Evolutionary conservation across 64 coral and sea anemone genomes (phyloP).

Genomic region (Catalaphyllia jardinei): DNA sequence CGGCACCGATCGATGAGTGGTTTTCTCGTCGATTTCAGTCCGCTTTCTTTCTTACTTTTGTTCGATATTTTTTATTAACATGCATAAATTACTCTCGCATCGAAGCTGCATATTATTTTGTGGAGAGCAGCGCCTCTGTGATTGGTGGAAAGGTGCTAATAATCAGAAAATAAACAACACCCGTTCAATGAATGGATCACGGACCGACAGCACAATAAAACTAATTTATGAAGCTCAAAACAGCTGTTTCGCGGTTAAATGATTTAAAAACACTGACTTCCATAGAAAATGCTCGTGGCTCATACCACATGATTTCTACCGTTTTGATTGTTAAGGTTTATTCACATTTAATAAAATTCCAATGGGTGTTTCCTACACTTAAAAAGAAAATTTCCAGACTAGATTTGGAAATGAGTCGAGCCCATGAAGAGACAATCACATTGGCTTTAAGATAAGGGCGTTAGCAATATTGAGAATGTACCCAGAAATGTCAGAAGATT

Average conservation of each 20-base stretch:
- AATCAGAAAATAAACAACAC: slow-evolving; percentile 44
- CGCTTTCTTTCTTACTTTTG: slow-evolving; percentile 45
- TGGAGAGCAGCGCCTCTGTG: not conserved
- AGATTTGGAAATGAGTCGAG: not conserved
- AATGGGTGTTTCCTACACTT: not conserved
- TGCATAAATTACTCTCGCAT: slow-evolving; percentile 31
- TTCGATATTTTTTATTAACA: slow-evolving; percentile 34
- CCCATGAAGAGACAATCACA: not conserved
- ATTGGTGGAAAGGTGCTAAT: slow-evolving; percentile 33
- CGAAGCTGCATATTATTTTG: slow-evolving; percentile 38
- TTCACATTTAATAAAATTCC: not conserved
- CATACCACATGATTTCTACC: not conserved
- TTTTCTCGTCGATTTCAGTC: slow-evolving; percentile 22
- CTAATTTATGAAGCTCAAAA: slow-evolving; percentile 34
- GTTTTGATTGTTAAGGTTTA: not conserved
- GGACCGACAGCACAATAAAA: slow-evolving; percentile 21
- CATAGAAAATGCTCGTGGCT: not conserved
- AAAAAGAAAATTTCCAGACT: not conserved
- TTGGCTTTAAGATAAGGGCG: not conserved
- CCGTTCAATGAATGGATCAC: slow-evolving; percentile 24
- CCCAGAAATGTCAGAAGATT: no score
- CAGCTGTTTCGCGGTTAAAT: slow-evolving; percentile 43
- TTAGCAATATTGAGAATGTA: not conserved
- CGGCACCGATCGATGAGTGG: not conserved
- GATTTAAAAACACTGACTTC: slow-evolving; percentile 13